These are phyloP conservation scores for Zapornia atra DNA, from an alignment of 2,113 vertebrate species.

Conservation along the genomic window DNA sequence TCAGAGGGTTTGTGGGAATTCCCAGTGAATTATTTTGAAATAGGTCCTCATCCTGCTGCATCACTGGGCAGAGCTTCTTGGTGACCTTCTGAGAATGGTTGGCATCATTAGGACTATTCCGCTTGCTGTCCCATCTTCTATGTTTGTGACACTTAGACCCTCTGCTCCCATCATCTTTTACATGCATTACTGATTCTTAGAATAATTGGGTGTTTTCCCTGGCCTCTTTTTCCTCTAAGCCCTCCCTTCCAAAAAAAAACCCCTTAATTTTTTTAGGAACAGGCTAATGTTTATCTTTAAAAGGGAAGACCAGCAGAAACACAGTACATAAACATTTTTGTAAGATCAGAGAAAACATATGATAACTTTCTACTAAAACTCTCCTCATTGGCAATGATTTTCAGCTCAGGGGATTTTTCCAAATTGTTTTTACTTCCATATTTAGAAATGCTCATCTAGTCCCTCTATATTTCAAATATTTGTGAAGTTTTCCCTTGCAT, in stretches of 20 bases:
- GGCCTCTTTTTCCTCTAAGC: background rate
- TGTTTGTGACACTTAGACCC: background rate
- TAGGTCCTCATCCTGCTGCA: background rate
- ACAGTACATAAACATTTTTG: background rate
- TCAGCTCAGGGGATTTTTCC: background rate
- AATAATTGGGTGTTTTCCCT: background rate
- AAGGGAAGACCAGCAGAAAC: background rate
- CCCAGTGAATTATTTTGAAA: background rate
- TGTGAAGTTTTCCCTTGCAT: background rate
- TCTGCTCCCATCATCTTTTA: background rate
- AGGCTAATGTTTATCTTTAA: background rate
- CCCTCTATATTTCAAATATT: background rate
- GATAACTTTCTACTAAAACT: background rate
- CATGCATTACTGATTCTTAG: background rate
- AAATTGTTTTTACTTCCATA: background rate
- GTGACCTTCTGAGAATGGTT: background rate
- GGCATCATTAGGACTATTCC: background rate
- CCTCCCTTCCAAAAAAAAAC: background rate
- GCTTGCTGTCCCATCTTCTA: background rate
- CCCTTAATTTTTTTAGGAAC: background rate
- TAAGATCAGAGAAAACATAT: background rate
- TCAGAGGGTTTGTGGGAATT: background rate
- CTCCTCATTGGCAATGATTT: background rate
- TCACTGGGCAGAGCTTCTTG: background rate
- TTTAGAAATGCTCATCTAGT: background rate